Conservation (phyloP, 2,113 vertebrate genomes). For the Platysternon megacephalum region DNA sequence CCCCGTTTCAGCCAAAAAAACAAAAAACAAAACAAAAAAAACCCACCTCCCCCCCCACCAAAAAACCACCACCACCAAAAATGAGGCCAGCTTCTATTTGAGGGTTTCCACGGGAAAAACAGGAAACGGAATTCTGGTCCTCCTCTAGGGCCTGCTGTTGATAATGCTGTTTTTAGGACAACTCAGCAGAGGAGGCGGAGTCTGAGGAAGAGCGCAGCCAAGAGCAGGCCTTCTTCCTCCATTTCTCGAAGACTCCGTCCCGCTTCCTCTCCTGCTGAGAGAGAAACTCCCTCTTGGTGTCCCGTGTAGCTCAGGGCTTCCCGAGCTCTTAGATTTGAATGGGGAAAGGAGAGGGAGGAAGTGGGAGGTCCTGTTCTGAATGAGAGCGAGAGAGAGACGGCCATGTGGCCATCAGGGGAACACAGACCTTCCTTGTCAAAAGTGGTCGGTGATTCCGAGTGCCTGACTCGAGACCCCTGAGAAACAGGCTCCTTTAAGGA, state of each 20-base stretch:
- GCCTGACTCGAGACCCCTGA: not conserved
- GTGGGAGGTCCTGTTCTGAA: not conserved
- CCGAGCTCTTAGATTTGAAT: not conserved
- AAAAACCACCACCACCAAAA: not conserved
- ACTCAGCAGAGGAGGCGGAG: constrained; percentile 46
- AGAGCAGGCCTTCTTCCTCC: not conserved
- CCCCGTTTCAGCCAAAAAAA: not conserved
- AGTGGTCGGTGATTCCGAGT: not conserved
- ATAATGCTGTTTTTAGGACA: constrained; percentile 30
- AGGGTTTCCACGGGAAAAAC: constrained; percentile 72
- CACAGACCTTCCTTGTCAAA: not conserved
- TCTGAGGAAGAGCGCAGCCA: constrained; percentile 31
- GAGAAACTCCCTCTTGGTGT: rapidly evolving
- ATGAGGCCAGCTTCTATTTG: constrained; percentile 74
- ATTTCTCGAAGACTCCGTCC: not conserved
- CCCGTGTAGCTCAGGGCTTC: rapidly evolving
- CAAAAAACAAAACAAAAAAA: not conserved
- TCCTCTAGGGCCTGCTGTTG: constrained; percentile 45
- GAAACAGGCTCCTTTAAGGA: not conserved
- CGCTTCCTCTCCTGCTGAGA: not conserved
- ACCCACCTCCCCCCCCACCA: not conserved
- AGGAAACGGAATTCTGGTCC: constrained; percentile 67
- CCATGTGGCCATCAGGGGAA: not conserved
- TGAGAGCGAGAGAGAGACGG: not conserved
- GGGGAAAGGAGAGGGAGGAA: not conserved